A percentile compares a stretch with the other conserved stretches of the same genome.
Conservation (phyloP, 2,888 invertebrate genomes). For the Nymphalis c-album region DNA sequence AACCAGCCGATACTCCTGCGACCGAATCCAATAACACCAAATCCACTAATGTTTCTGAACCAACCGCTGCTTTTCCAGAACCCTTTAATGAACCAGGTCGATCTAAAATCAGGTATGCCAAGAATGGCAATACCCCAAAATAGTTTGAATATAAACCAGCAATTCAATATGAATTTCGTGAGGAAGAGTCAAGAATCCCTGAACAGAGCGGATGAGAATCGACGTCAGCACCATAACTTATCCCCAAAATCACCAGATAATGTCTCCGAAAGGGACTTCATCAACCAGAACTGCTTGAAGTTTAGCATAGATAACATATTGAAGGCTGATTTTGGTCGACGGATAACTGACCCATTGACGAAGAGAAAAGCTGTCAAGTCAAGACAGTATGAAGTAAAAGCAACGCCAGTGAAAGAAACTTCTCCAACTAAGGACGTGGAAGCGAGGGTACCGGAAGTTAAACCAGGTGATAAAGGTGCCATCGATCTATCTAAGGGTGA, state of each 20-base stretch:
- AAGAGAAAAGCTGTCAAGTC: conserved; percentile 78
- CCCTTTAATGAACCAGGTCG: conserved; percentile 66
- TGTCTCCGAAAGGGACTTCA: conserved; percentile 67
- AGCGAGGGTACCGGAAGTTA: conserved; percentile 68
- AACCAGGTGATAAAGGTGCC: conserved; percentile 67
- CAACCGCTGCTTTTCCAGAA: conserved; percentile 73
- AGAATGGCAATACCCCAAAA: conserved; percentile 62
- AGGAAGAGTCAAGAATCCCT: conserved; percentile 47
- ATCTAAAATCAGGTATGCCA: conserved; percentile 61
- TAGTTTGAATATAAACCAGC: conserved; percentile 52
- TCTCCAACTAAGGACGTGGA: conserved; percentile 58
- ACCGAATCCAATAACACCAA: conserved; percentile 76
- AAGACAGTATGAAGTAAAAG: conserved; percentile 59
- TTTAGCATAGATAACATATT: conserved; percentile 94
- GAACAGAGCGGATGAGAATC: conserved; percentile 63
- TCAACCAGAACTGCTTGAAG: conserved; percentile 83
- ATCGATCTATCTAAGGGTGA: conserved; percentile 74
- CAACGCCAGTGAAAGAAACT: conserved; percentile 60
- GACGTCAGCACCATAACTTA: conserved; percentile 52
- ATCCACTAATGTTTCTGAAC: conserved; percentile 76
- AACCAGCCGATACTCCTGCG: conserved; percentile 70
- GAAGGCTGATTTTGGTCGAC: conserved; percentile 90
- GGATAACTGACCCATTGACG: conserved; percentile 85
- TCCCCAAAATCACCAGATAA: conserved; percentile 67
- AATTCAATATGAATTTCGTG: conserved; percentile 63